These are phyloP conservation scores for Coleophora flavipennella DNA, from an alignment of 2,888 invertebrate genomes.

Conservation along the genomic window DNA sequence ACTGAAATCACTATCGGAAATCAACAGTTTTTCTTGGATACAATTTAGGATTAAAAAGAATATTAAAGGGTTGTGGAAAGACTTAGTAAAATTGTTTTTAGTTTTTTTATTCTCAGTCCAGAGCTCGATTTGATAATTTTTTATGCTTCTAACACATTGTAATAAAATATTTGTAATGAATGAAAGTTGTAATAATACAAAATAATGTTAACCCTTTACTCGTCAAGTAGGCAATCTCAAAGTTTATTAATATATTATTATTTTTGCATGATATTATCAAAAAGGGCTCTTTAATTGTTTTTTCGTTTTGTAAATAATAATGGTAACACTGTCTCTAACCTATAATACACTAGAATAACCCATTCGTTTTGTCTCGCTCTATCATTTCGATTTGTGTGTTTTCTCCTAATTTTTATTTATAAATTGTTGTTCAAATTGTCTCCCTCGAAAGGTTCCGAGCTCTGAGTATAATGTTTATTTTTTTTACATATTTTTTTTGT, in stretches of 20 bases:
- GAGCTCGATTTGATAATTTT: constrained; percentile 40
- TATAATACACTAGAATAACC: constrained; percentile 56
- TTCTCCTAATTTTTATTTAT: constrained; percentile 31
- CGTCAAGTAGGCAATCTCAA: too few relatives aligned
- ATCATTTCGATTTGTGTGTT: constrained; percentile 43
- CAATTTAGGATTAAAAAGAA: constrained; percentile 19
- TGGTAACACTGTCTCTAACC: constrained; percentile 53
- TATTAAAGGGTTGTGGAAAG: constrained; percentile 71
- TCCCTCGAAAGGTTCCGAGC: constrained; percentile 67
- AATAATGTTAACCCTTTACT: too few relatives aligned
- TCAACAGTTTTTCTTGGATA: constrained; percentile 12
- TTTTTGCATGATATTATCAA: constrained; percentile 22
- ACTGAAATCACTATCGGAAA: background rate
- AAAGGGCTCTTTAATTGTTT: constrained; percentile 22
- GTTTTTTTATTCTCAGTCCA: constrained; percentile 10
- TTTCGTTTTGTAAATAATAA: constrained; percentile 44
- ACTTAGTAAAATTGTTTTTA: constrained; percentile 34
- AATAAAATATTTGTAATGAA: too few relatives aligned
- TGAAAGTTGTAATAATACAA: too few relatives aligned
- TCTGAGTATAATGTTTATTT: constrained; percentile 43
- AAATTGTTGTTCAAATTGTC: constrained; percentile 52
- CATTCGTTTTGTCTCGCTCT: constrained; percentile 51
- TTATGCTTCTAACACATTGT: background rate
- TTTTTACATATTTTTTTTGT: constrained; percentile 38
- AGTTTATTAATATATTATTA: too few relatives aligned